Conservation (phyloP, 2,797 vertebrate species). For the Crocodylus rhombifer region DNA sequence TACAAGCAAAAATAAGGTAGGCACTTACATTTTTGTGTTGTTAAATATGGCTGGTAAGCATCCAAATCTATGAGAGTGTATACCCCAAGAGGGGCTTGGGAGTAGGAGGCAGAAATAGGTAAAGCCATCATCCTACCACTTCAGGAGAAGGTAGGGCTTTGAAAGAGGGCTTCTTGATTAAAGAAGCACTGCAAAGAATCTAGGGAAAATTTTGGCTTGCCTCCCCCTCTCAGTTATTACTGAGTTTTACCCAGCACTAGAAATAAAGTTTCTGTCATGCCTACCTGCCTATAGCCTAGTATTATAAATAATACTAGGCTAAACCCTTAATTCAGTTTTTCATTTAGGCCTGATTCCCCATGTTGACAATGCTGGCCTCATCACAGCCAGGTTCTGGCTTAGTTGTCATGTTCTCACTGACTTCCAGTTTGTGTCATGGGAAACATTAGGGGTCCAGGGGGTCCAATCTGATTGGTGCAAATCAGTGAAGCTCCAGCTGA, state of each 20-base stretch:
- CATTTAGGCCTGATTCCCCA: not conserved
- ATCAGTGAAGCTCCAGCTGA: not conserved
- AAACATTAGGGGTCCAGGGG: not conserved
- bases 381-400: no score
- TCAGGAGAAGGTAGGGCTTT: not conserved
- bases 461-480: not conserved
- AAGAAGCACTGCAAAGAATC: no score
- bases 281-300: not conserved
- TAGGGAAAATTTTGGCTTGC: not conserved
- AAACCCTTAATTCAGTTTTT: not conserved
- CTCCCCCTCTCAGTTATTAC: not conserved
- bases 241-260: not conserved
- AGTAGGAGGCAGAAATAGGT: no score
- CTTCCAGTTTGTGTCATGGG: not conserved
- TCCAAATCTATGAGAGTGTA: not conserved
- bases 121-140: not conserved
- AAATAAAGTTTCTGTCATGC: not conserved
- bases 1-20: not conserved
- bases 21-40: not conserved
- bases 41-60: not conserved
- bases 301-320: not conserved
- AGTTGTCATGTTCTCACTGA: not conserved
- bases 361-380: not conserved
- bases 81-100: no score
- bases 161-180: no score